Evolutionary conservation across 1,140 invertebrate species (phyloP).

Genomic region (Ephestia elutella): DNA sequence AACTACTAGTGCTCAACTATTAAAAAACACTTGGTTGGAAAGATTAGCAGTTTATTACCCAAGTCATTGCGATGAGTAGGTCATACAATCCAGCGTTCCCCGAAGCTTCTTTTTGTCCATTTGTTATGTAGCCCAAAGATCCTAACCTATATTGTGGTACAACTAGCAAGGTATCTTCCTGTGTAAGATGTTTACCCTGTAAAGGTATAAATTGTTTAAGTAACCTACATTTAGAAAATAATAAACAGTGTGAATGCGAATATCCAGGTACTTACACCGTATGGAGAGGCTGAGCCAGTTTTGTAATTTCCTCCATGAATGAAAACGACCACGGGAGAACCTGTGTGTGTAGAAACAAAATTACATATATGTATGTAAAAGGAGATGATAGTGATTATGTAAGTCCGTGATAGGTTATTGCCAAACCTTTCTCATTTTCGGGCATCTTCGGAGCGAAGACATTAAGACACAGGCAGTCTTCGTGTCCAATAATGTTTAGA

Average conservation of each 20-base stretch:
- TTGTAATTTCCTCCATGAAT: conserved; percentile 79
- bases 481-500: conserved; percentile 73
- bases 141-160: conserved; percentile 62
- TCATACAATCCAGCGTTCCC: conserved; percentile 83
- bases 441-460: conserved; percentile 82
- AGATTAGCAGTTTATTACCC: conserved; percentile 57
- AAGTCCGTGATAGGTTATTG: background rate
- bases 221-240: too few relatives aligned
- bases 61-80: conserved; percentile 77
- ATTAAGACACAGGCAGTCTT: conserved; percentile 88
- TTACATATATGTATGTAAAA: too few relatives aligned
- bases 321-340: conserved; percentile 77
- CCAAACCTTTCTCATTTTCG: conserved; percentile 61
- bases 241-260: too few relatives aligned
- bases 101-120: conserved; percentile 75
- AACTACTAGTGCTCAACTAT: too few relatives aligned
- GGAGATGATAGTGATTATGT: too few relatives aligned
- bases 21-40: too few relatives aligned
- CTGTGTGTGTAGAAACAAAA: conserved; percentile 26
- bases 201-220: conserved; percentile 12
- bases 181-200: conserved; percentile 56
- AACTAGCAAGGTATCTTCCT: conserved; percentile 61
- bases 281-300: conserved; percentile 79
- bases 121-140: conserved; percentile 75
- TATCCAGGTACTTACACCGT: conserved; percentile 76